A percentile compares a stretch with the other conserved stretches of the same genome.
These are phyloP conservation scores for Ptilodon capucinus DNA, from an alignment of 2,888 invertebrate genomes.

Conservation along the genomic window DNA sequence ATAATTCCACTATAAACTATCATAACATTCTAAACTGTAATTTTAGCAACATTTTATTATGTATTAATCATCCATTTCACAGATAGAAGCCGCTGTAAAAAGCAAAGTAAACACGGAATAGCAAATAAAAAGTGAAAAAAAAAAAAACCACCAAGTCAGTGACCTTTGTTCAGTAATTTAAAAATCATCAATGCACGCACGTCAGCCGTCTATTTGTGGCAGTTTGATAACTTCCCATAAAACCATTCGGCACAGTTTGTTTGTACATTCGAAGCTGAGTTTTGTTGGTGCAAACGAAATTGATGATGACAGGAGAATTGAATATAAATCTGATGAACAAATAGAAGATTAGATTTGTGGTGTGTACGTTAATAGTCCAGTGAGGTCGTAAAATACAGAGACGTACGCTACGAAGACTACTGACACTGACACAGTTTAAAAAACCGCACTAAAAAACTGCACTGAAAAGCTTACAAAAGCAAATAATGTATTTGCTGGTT, in stretches of 20 bases:
- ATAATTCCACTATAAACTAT: no score
- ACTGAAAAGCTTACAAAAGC: no score
- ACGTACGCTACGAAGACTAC: not conserved
- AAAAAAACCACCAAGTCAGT: constrained; percentile 23
- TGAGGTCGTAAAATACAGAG: not conserved
- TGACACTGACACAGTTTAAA: no score
- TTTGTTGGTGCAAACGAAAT: constrained; percentile 34
- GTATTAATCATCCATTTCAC: no score
- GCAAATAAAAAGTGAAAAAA: not conserved
- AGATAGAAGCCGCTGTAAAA: not conserved
- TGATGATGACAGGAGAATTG: constrained; percentile 25
- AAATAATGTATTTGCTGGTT: no score
- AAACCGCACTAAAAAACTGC: no score
- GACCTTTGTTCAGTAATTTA: constrained; percentile 54
- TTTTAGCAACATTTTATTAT: no score
- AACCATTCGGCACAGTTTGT: constrained; percentile 48
- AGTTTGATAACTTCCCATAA: constrained; percentile 48
- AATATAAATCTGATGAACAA: constrained; percentile 9
- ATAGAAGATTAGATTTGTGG: not conserved
- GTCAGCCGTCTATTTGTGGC: constrained; percentile 51
- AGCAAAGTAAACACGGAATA: not conserved
- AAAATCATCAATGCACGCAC: constrained; percentile 52
- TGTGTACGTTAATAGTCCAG: not conserved
- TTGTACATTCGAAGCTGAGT: constrained; percentile 29
- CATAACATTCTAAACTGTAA: no score